phyloP scores from a whole-genome alignment of 2,888 invertebrate genomes.

The Rapana venosa region DNA sequence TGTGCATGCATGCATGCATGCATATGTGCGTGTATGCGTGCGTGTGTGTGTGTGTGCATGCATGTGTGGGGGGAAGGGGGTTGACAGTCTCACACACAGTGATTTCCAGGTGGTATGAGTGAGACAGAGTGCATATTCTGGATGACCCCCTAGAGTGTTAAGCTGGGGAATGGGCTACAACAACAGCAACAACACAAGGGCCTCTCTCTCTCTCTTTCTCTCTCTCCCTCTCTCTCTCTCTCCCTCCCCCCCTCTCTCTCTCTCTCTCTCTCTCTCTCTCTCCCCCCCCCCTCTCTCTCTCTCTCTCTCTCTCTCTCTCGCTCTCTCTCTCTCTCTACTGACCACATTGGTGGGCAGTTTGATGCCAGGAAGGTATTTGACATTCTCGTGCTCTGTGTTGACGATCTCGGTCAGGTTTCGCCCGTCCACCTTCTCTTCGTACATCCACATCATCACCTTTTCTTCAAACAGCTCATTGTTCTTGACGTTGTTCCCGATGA shows the following conservation, averaged over 20 bases:
- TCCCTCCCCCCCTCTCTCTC: too few relatives aligned
- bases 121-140: too few relatives aligned
- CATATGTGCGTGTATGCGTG: too few relatives aligned
- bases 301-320: not conserved
- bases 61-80: too few relatives aligned
- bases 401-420: slow-evolving; percentile 98
- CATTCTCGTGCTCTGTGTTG: slow-evolving; percentile 98
- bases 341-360: slow-evolving; percentile 96
- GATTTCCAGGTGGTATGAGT: too few relatives aligned
- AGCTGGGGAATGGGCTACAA: too few relatives aligned
- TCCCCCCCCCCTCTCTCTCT: not conserved
- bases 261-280: slow-evolving; percentile 35
- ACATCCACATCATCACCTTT: slow-evolving; percentile 90
- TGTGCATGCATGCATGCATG: too few relatives aligned
- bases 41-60: too few relatives aligned
- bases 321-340: slow-evolving; percentile 80
- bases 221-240: slow-evolving; percentile 3
- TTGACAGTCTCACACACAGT: too few relatives aligned
- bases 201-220: slow-evolving; percentile 38
- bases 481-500: slow-evolving; percentile 93
- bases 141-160: too few relatives aligned
- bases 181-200: not conserved
- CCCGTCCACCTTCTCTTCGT: slow-evolving; percentile 92
- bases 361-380: slow-evolving; percentile 97
- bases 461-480: slow-evolving; percentile 88